Evolutionary conservation across 2,888 invertebrate genomes (phyloP).

Genomic region (Harmothoe impar): DNA sequence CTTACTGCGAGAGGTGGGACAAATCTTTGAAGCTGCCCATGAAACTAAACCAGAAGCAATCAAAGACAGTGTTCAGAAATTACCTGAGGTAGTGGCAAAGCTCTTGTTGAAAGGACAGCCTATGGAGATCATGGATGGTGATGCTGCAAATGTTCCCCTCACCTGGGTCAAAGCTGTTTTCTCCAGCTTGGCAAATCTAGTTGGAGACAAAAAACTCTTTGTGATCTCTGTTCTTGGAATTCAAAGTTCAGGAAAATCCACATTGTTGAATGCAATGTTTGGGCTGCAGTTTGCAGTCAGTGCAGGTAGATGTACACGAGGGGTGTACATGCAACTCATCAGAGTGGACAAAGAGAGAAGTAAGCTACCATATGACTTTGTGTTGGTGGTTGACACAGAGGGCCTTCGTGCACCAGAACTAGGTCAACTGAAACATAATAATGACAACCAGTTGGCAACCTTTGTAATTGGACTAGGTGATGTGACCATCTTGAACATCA

Average conservation of each 20-base stretch:
- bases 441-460: constrained; percentile 65
- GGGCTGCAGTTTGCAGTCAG: constrained; percentile 64
- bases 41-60: neutral
- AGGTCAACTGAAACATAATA: constrained; percentile 19
- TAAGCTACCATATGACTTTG: constrained; percentile 27
- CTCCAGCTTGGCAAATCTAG: neutral
- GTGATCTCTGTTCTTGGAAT: constrained; percentile 64
- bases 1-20: constrained; percentile 63
- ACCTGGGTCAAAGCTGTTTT: constrained; percentile 60
- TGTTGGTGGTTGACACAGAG: constrained; percentile 55
- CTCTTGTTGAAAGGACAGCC: constrained; percentile 57
- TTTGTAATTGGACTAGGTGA: constrained; percentile 64
- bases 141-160: constrained; percentile 55
- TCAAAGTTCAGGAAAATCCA: constrained; percentile 67
- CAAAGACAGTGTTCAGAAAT: neutral
- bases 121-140: constrained; percentile 65
- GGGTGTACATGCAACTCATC: constrained; percentile 62
- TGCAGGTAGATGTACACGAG: constrained; percentile 64
- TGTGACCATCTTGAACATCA: constrained; percentile 62
- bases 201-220: constrained; percentile 62
- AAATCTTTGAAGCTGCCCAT: constrained; percentile 57
- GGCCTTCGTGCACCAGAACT: constrained; percentile 45
- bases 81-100: constrained; percentile 59
- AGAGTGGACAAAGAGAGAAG: neutral
- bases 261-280: constrained; percentile 65